These are phyloP conservation scores for Nephrotoma flavescens DNA, from an alignment of 2,888 invertebrate genomes.

Conservation along the genomic window DNA sequence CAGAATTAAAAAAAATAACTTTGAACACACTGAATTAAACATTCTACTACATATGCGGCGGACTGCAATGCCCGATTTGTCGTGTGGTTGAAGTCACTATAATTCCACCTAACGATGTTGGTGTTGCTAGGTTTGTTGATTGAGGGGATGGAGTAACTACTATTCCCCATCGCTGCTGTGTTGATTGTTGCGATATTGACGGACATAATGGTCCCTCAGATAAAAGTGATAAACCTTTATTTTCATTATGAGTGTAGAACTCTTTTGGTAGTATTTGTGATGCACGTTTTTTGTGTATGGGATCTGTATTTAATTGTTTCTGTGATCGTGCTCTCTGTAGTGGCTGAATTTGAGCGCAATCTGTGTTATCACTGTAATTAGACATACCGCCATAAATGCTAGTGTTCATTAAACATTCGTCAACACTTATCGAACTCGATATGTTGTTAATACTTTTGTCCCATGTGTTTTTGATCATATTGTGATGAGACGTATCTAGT, in stretches of 20 bases:
- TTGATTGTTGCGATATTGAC: slow-evolving; percentile 26
- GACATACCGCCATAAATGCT: slow-evolving; percentile 35
- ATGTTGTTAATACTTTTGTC: slow-evolving; percentile 66
- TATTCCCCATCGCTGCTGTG: slow-evolving; percentile 18
- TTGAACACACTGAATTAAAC: slow-evolving; percentile 3
- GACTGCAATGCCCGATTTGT: slow-evolving; percentile 29
- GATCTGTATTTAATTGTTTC: slow-evolving; percentile 74
- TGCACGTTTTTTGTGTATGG: slow-evolving; percentile 44
- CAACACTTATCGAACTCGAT: slow-evolving; percentile 33
- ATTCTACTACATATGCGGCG: slow-evolving; percentile 30
- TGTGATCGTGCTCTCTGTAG: slow-evolving; percentile 55
- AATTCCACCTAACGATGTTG: slow-evolving; percentile 14
- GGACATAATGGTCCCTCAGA: slow-evolving; percentile 24
- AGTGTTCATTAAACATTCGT: slow-evolving; percentile 31
- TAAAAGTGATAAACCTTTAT: slow-evolving; percentile 31
- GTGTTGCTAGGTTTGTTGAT: slow-evolving; percentile 17
- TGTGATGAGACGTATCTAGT: slow-evolving; percentile 38
- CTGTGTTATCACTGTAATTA: slow-evolving; percentile 38
- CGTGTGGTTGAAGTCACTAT: slow-evolving; percentile 17
- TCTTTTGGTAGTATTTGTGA: slow-evolving; percentile 32
- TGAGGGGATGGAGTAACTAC: slow-evolving; percentile 15
- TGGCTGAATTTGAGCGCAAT: slow-evolving; percentile 38
- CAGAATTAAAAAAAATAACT: not conserved
- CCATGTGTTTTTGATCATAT: slow-evolving; percentile 77
- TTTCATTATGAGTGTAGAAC: slow-evolving; percentile 13